Evolutionary conservation across 2,113 vertebrate species (phyloP).

Genomic region (Athene noctua): DNA sequence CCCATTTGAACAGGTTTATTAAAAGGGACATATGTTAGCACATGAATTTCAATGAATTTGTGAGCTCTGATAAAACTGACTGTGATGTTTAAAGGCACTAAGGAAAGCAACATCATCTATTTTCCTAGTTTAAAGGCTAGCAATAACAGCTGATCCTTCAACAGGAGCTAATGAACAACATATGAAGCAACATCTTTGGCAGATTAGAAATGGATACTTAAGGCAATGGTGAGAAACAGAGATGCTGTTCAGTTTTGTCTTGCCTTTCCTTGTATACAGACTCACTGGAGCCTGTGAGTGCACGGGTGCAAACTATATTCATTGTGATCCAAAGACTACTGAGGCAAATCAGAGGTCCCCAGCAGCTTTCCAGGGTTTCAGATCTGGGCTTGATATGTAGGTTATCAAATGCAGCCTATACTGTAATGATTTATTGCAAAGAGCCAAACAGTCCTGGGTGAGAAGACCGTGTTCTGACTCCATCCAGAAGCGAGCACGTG

Average conservation of each 20-base stretch:
- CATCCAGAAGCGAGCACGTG: background rate
- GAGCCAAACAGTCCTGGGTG: background rate
- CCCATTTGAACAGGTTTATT: background rate
- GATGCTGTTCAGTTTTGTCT: background rate
- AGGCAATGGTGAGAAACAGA: background rate
- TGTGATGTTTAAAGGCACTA: background rate
- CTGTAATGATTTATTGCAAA: background rate
- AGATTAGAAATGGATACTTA: background rate
- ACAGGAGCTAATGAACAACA: background rate
- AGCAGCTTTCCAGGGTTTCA: background rate
- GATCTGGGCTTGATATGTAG: no score
- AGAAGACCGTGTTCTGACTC: no score
- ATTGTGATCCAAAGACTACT: background rate
- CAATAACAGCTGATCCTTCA: background rate
- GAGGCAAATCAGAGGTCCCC: background rate
- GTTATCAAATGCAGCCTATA: no score
- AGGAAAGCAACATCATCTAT: background rate
- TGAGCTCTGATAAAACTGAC: background rate
- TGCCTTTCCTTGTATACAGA: background rate
- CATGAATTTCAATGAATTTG: background rate
- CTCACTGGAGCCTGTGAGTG: background rate
- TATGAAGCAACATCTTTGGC: background rate
- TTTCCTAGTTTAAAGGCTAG: background rate
- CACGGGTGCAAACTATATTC: rapidly evolving
- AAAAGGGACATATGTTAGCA: background rate